These are phyloP conservation scores for Allobates femoralis DNA, from an alignment of 2,797 vertebrate species.

Conservation along the genomic window DNA sequence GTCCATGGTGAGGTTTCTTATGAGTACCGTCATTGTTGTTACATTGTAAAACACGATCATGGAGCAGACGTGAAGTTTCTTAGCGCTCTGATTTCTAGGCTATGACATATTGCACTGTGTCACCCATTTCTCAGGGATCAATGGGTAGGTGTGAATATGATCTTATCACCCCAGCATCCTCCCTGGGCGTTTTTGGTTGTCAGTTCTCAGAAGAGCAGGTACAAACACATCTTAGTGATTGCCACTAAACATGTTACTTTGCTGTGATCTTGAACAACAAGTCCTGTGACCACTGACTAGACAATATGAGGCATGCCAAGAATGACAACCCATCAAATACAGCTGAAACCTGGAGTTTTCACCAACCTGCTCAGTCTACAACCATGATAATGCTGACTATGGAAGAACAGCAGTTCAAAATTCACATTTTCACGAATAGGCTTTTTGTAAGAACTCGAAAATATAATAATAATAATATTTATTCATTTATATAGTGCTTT, in stretches of 20 bases:
- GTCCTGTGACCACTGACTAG: neutral
- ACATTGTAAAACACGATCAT: neutral
- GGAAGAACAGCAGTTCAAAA: neutral
- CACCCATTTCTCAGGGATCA: neutral
- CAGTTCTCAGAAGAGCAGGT: neutral
- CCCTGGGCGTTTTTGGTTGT: neutral
- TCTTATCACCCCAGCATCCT: neutral
- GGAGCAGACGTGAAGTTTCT: neutral
- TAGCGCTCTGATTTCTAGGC: neutral
- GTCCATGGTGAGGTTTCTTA: neutral
- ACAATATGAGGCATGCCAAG: neutral
- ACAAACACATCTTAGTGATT: conserved; percentile 1
- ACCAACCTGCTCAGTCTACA: neutral
- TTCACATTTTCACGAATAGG: too few relatives aligned
- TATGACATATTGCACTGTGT: neutral
- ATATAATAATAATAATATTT: too few relatives aligned
- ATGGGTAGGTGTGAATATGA: neutral
- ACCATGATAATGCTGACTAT: neutral
- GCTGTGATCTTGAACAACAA: conserved; percentile 10
- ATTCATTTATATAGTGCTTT: too few relatives aligned
- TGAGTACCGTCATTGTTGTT: neutral
- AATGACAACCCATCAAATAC: too few relatives aligned
- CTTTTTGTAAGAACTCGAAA: too few relatives aligned
- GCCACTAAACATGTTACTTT: neutral
- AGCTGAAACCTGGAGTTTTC: neutral